phyloP scores from a whole-genome alignment of 1,140 invertebrate species.

The Medauroidea extradentata region DNA sequence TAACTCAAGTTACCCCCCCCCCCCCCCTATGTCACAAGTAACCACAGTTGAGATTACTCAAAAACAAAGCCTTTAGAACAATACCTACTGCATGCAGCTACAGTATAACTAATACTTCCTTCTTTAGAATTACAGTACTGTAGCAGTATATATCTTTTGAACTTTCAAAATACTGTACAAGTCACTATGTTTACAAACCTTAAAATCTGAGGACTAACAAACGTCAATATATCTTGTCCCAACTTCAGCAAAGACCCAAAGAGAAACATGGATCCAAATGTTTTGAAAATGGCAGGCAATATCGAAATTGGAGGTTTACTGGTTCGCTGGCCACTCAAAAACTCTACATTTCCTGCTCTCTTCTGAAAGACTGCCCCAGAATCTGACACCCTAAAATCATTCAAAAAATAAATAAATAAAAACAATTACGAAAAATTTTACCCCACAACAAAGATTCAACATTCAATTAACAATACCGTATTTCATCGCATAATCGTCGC shows the following conservation, averaged over 20 bases:
- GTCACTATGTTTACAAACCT: conserved; percentile 45
- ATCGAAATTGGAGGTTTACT: conserved; percentile 62
- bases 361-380: conserved; percentile 66
- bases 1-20: no score
- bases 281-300: conserved; percentile 66
- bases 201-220: conserved; percentile 79
- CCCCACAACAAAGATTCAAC: no score
- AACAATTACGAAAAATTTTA: no score
- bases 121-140: background rate
- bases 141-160: background rate
- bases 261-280: conserved; percentile 80
- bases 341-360: conserved; percentile 63
- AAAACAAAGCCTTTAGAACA: no score
- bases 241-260: conserved; percentile 77
- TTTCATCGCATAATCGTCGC: no score
- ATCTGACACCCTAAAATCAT: conserved; percentile 9
- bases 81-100: no score
- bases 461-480: no score
- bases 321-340: conserved; percentile 56
- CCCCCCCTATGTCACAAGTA: no score
- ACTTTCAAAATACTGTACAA: background rate
- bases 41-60: no score
- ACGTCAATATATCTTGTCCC: conserved; percentile 80
- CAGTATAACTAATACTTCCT: no score
- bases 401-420: background rate